Evolutionary conservation across 2,113 vertebrate genomes (phyloP).

Genomic region (Toxostoma redivivum): DNA sequence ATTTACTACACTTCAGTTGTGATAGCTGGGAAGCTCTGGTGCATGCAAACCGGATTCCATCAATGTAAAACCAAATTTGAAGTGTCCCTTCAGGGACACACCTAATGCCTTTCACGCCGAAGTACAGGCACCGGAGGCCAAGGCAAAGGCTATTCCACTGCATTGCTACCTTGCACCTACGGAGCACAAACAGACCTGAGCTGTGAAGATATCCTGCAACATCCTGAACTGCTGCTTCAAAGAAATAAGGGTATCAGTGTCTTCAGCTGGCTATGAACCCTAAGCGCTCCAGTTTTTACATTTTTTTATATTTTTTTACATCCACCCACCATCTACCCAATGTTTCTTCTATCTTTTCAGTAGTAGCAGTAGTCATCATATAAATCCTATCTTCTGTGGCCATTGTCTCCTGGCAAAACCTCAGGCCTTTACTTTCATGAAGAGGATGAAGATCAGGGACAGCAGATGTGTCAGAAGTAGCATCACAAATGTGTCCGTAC

Average conservation of each 20-base stretch:
- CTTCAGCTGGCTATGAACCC: background rate
- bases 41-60: rapidly evolving
- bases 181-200: background rate
- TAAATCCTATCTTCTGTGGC: background rate
- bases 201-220: background rate
- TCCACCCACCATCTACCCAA: background rate
- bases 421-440: background rate
- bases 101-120: background rate
- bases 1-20: background rate
- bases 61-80: background rate
- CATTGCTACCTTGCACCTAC: background rate
- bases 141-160: background rate
- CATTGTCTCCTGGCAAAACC: background rate
- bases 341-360: background rate
- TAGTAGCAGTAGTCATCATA: rapidly evolving
- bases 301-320: background rate
- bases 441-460: background rate
- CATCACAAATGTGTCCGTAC: background rate
- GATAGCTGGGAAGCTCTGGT: background rate
- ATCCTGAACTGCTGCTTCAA: background rate
- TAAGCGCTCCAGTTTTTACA: background rate
- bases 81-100: background rate
- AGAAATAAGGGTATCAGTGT: background rate
- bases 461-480: background rate
- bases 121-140: background rate